Percentiles rank a stretch among this genome's conserved stretches.
phyloP scores from a whole-genome alignment of 1,140 invertebrate species.

The Zaprionus kolodkinae region DNA sequence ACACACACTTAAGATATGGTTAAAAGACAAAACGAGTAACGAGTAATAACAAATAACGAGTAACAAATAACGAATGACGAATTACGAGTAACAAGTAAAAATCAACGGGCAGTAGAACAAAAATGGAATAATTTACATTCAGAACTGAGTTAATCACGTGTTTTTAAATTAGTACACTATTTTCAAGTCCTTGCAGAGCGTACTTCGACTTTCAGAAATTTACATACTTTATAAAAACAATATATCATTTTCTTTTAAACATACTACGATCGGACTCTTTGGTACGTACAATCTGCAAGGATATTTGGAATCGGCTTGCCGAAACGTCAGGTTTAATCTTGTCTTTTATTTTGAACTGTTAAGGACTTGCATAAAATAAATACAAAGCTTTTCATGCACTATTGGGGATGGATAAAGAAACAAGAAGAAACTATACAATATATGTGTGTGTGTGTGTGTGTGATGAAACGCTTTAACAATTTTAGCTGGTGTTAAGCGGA shows the following conservation, averaged over 20 bases:
- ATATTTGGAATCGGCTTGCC: neutral
- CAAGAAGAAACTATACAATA: slow-evolving; percentile 12
- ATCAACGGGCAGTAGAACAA: slow-evolving; percentile 7
- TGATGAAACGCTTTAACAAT: slow-evolving; percentile 1
- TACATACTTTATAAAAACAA: neutral
- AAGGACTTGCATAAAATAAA: neutral
- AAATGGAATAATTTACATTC: neutral
- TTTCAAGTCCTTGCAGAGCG: neutral
- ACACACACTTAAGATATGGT: slow-evolving; percentile 18
- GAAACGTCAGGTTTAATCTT: neutral
- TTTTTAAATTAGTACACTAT: neutral
- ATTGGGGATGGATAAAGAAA: neutral
- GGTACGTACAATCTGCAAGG: neutral
- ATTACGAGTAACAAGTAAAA: slow-evolving; percentile 14
- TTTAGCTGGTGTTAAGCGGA: neutral
- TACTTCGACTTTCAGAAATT: neutral
- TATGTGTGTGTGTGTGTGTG: neutral
- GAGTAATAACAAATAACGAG: slow-evolving; percentile 8
- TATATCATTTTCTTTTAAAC: neutral
- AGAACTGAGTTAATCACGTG: neutral
- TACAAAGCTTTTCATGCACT: slow-evolving; percentile 16
- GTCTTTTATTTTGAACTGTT: neutral
- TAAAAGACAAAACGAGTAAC: slow-evolving; percentile 12
- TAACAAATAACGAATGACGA: slow-evolving; percentile 22
- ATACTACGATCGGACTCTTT: neutral